Percentiles rank a stretch among this genome's conserved stretches.
These are phyloP conservation scores for Okapia johnstoni DNA, from an alignment of 2,113 vertebrate genomes.

Conservation along the genomic window DNA sequence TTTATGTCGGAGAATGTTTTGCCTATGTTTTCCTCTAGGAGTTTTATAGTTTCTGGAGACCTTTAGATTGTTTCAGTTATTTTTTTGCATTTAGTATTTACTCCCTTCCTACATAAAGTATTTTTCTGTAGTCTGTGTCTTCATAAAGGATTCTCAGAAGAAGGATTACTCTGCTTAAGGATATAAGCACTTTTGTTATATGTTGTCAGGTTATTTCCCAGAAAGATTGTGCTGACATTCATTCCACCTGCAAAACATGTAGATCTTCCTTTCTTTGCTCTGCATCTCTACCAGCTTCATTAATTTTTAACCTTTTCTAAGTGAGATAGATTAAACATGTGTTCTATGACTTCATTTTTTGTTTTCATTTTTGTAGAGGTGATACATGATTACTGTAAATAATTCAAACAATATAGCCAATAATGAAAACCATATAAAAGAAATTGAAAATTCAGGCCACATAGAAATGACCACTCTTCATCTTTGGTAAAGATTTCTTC, in stretches of 20 bases:
- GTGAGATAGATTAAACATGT: neutral
- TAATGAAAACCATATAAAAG: neutral
- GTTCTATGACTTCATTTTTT: neutral
- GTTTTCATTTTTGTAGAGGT: neutral
- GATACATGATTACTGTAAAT: neutral
- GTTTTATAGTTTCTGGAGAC: too few relatives aligned
- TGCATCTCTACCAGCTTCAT: neutral
- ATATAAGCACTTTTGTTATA: neutral
- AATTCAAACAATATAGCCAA: neutral
- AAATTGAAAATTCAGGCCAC: neutral
- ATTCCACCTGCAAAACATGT: neutral
- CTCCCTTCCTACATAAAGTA: neutral
- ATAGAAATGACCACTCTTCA: neutral
- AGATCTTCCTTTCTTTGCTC: neutral
- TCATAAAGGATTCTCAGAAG: neutral
- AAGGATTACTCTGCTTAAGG: neutral
- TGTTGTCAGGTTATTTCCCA: neutral
- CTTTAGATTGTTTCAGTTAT: neutral
- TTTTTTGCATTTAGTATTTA: neutral
- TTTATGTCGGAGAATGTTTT: too few relatives aligned
- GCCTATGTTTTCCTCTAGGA: too few relatives aligned
- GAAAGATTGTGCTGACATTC: neutral
- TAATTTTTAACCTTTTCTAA: neutral
- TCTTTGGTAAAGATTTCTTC: neutral
- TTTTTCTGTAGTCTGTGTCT: neutral